Base-by-base conservation (phyloP, 2,113 vertebrate genomes). In the Hyaena hyaena region DNA sequence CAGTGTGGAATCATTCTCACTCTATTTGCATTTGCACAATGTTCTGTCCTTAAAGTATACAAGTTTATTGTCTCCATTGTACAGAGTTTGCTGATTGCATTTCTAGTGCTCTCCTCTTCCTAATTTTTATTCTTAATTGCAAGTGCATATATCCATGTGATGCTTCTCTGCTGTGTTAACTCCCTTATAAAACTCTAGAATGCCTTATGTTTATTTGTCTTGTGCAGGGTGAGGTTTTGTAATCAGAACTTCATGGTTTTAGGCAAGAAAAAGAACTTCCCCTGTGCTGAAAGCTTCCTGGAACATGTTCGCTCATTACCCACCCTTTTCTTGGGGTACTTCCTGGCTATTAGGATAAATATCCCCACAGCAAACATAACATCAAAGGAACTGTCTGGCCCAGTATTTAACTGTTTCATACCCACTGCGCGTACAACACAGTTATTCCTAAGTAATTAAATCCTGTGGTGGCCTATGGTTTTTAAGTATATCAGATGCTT, bases 41-140 rank as follows among this genome's bases (percentile, higher is more conserved):
- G 4, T 83, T 97, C n/a, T 87, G 35, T 86, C 31, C 53, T 86
- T 58, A 48, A 80, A 80, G 12, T 43, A 31, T 83, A 39, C 26
- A 73, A n/a, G 45, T 92, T 26, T 93, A 74, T 50, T 86, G 50
- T 43, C 50, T 95, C 85, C 28, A 33, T 83, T 93, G 71, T 69
- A 76, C 11, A 61, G 87, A 53, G 26, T 93, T 58, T 85, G 10
- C 17, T 74, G n/a, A 90, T 63, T 79, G 35, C 12, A 11, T 96
- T 90, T 92, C 89, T 79, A 45, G 53, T 74, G 33, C 26, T 93
- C 26, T 97, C 39, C 33, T 82, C 68, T 82, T 71, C 19, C 23
- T 94, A 39, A 71, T 73, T 84, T 96, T 83, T 74, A 80, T 84
- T 83, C 69, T 83, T 68, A 74, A 80, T 74, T 88, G 35, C 81